Evolutionary conservation across 2,113 vertebrate genomes (phyloP), one percentile per base, ranked within the genome.

Genomic region (Catharus fuscescens): DNA sequence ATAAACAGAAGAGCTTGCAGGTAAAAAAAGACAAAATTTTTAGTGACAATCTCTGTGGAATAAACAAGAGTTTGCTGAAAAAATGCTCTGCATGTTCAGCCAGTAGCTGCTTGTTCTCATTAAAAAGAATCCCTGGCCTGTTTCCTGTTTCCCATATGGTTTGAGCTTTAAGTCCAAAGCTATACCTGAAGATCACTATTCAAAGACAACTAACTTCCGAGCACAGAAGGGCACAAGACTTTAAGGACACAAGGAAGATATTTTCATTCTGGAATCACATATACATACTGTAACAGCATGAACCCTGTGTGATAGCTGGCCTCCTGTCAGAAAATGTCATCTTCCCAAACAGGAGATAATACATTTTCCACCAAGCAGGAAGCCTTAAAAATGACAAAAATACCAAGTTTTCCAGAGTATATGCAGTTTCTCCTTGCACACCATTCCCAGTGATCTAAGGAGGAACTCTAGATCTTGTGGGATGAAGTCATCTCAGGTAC

Each of bases 371-470:
- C 19, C 47, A 54, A 45, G 38, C 38, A 66, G 42, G 66, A 89
- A 64, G 50, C 64, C 56, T 88, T 50, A 72, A 40, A 80, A 88
- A 77, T 12, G 7, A 66, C 32, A 80, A 28, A 77, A 88, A 31
- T 11, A 42, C 0, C 0, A 5, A 53, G 24, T 32, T 47, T 78
- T 36, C 19, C 25, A 64, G 34, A 53, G 12, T 8, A 7, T 76
- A 34, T 62, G 24, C 52, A 47, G 32, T 72, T 71, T 81, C 44
- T 26, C 32, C 19, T 76, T 67, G n/a, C 15, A 50, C 18, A 44
- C 9, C 16, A 24, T 76, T 90, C 45, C 78, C 12, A 12, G 11
- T 14, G 25, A 31, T 24, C 21, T 52, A 59, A 70, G 38, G 24
- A 64, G 6, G 28, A 91, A 57, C 78, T 50, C 47, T 6, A 25